phyloP scores from a whole-genome alignment of 2,888 invertebrate species.

The Lysandra coridon region DNA sequence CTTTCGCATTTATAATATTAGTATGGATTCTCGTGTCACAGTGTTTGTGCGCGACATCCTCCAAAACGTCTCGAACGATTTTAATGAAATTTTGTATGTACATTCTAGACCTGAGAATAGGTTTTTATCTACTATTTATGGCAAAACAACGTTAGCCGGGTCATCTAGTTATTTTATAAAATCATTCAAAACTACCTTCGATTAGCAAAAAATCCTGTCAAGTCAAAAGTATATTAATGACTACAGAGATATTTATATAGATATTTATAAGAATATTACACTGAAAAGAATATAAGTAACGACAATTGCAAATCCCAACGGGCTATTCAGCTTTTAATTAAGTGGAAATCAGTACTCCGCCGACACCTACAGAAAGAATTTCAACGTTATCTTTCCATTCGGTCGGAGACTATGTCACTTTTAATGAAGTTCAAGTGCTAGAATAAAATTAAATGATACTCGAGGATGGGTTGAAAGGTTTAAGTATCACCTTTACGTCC shows the following conservation, averaged over 20 bases:
- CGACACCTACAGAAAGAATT: constrained; percentile 26
- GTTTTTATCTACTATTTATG: no score
- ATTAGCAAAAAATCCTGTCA: not conserved
- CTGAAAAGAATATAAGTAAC: not conserved
- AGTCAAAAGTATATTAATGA: not conserved
- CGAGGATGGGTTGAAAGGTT: constrained; percentile 1
- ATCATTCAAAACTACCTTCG: not conserved
- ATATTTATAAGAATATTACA: not conserved
- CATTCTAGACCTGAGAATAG: no score
- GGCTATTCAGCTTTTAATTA: constrained; percentile 22
- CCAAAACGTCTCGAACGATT: no score
- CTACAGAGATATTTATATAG: not conserved
- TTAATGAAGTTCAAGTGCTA: constrained; percentile 32
- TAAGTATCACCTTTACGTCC: not conserved
- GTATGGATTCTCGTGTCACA: no score
- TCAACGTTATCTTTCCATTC: constrained; percentile 24
- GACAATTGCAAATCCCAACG: not conserved
- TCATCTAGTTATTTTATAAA: no score
- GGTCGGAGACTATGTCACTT: constrained; percentile 13
- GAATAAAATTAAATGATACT: constrained; percentile 28
- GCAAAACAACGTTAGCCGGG: no score
- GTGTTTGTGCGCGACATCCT: no score
- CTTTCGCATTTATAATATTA: no score
- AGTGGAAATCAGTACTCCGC: constrained; percentile 5
- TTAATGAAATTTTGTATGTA: no score